These are phyloP conservation scores for Hirtodrosophila duncani DNA, from an alignment of 2,888 invertebrate species.

Conservation along the genomic window DNA sequence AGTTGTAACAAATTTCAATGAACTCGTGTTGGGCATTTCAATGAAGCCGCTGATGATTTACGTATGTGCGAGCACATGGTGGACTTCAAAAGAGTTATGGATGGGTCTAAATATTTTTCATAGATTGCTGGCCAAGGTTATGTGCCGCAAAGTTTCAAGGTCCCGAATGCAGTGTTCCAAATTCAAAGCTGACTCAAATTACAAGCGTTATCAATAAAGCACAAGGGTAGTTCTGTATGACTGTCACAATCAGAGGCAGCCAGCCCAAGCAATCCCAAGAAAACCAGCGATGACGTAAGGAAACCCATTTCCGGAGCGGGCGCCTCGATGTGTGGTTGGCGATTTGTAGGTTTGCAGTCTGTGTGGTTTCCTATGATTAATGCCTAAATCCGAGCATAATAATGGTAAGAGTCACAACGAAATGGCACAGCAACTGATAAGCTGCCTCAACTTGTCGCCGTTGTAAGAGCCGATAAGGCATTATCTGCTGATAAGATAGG, in stretches of 20 bases:
- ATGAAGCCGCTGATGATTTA: no score
- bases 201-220: no score
- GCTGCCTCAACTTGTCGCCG: no score
- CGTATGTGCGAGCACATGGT: neutral
- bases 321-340: slow-evolving; percentile 2
- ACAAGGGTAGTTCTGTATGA: no score
- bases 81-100: slow-evolving; percentile 11
- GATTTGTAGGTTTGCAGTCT: slow-evolving; percentile 26
- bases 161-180: slow-evolving; percentile 14
- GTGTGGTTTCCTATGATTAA: slow-evolving; percentile 46
- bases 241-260: slow-evolving; percentile 3
- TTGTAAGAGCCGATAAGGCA: slow-evolving; percentile 10
- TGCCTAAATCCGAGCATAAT: slow-evolving; percentile 17
- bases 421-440: slow-evolving; percentile 25
- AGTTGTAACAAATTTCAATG: no score
- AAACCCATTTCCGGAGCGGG: slow-evolving; percentile 9
- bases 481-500: slow-evolving; percentile 34
- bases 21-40: neutral
- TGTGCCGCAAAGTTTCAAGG: slow-evolving; percentile 4
- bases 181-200: no score
- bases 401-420: no score
- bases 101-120: no score
- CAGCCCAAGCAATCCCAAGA: slow-evolving; percentile 2
- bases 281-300: slow-evolving; percentile 26
- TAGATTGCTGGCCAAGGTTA: slow-evolving; percentile 9